Evolutionary conservation across 2,888 invertebrate species (phyloP), one percentile per base, ranked within the genome.

Genomic region (Mesorhabditis belari): DNA sequence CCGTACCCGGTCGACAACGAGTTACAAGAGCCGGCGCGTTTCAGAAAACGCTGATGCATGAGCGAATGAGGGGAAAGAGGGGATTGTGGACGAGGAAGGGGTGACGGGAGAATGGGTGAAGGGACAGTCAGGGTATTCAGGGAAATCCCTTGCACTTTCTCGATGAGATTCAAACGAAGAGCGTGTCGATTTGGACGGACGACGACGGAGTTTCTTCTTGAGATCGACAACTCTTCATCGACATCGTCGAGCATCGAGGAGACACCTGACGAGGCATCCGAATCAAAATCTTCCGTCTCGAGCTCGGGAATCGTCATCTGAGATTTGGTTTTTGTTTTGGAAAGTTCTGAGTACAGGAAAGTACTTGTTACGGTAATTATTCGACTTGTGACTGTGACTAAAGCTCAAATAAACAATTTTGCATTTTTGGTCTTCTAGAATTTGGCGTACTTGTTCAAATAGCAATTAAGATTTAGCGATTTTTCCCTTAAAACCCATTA

Each of bases 1-100:
- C 72, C 72, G 49, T 73, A 73, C 2, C 72, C 72, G 54, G 72
- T 57, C 3, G 72, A 73, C 23, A 69, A 25, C 17, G 66, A 49
- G 0, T 67, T 68, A 4, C 62, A 55, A 44, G 65, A 50, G 4
- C 66, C 64, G 59, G 57, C 65, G 9, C 68, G 60, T 49, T 66
- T 61, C 29, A 65, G 58, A 12, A 55, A 35, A 53, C 27, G 65
- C 35, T 28, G 64, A 62, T n/a, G 64, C 63, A 28, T 62, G 44
- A 1, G 62, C 51, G 28, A 64, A 64, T 6, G 60, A 54, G n/a
- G 63, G n/a, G n/a, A n/a, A n/a, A n/a, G n/a, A n/a, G n/a, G n/a
- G n/a, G n/a, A n/a, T n/a, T n/a, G n/a, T n/a, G n/a, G n/a, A n/a
- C n/a, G n/a, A n/a, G n/a, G n/a, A n/a, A n/a, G n/a, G n/a, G n/a